phyloP scores from a whole-genome alignment of 2,888 invertebrate genomes.

The Cerastis rubricosa region DNA sequence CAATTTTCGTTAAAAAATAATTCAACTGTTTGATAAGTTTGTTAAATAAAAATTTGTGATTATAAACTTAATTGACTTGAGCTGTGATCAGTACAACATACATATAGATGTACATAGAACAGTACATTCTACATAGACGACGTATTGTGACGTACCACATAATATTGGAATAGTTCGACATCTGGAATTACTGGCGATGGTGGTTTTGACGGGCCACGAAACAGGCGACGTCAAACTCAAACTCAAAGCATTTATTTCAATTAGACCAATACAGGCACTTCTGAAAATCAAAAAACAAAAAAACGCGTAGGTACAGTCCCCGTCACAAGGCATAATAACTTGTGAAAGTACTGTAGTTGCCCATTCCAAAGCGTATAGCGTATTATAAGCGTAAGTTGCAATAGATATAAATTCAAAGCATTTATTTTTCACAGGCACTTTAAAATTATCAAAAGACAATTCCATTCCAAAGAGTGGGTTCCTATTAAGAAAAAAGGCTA shows the following conservation, averaged over 20 bases:
- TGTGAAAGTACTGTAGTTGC: no score
- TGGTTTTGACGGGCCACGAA: constrained; percentile 22
- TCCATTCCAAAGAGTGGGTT: background rate
- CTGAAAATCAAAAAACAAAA: background rate
- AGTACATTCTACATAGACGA: background rate
- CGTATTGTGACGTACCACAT: constrained; percentile 22
- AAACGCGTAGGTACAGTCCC: no score
- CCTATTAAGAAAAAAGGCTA: background rate
- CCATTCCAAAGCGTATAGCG: no score
- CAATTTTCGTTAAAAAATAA: no score
- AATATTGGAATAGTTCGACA: constrained; percentile 52
- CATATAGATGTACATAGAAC: background rate
- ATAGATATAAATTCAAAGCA: background rate
- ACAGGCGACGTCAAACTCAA: background rate
- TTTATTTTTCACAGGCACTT: background rate
- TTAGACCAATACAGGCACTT: background rate
- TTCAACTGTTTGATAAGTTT: no score
- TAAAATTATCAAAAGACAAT: background rate
- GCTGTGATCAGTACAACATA: background rate
- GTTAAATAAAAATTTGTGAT: no score
- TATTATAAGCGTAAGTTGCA: no score
- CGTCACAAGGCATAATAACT: no score
- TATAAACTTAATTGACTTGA: no score
- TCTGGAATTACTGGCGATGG: constrained; percentile 22
- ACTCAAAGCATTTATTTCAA: background rate